A percentile compares a stretch with the other conserved stretches of the same genome.
phyloP scores from a whole-genome alignment of 2,888 invertebrate genomes.

The Tanytarsus gracilentus region DNA sequence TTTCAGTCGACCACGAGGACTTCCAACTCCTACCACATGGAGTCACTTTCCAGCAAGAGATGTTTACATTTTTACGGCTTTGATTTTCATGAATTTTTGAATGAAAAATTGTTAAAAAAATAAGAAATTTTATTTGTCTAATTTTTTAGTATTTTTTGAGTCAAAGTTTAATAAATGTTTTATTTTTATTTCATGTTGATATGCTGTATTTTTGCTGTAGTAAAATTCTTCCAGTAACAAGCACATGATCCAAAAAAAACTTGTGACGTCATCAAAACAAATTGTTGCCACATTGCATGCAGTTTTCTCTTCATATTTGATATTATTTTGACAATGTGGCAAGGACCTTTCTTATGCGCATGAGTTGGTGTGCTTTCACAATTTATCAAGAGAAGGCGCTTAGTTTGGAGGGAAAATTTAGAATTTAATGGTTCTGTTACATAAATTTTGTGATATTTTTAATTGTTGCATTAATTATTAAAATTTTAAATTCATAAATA shows the following conservation, averaged over 20 bases:
- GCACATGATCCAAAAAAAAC: not conserved
- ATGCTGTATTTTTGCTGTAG: not conserved
- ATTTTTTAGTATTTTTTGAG: not conserved
- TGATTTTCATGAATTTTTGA: too few species aligned
- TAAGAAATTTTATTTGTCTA: too few species aligned
- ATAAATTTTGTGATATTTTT: too few species aligned
- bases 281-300: conserved; percentile 1
- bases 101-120: too few species aligned
- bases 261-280: not conserved
- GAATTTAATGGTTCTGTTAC: too few species aligned
- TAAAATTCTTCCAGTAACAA: not conserved
- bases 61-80: conserved; percentile 15
- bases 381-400: too few species aligned
- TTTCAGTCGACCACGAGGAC: conserved; percentile 15
- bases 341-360: not conserved
- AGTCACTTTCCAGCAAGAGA: conserved; percentile 6
- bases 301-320: not conserved
- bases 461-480: too few species aligned
- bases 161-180: not conserved
- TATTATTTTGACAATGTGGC: not conserved
- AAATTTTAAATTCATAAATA: too few species aligned
- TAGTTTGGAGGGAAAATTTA: too few species aligned
- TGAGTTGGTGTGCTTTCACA: too few species aligned
- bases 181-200: not conserved
- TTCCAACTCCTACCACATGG: conserved; percentile 20